Evolutionary conservation across 2,113 vertebrate species (phyloP), one percentile per base, ranked within the genome.

Genomic region (Mesembrinibis cayennensis): DNA sequence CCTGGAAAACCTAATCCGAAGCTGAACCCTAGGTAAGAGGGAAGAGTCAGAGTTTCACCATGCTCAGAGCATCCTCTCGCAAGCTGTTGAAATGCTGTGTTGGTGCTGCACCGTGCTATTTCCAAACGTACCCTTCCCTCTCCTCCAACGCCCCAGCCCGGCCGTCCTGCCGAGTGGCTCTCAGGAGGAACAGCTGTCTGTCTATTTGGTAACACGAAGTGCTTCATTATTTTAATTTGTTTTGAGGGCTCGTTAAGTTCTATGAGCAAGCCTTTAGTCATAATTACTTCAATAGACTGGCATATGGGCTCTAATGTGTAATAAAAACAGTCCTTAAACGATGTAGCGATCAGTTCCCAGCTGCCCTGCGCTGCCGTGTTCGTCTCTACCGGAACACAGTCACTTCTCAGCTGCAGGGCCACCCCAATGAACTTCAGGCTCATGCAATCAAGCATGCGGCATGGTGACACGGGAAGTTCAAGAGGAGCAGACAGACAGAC

Each of bases 181-280:
- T 92, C 22, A 0, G 77, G 82, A 96, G 69, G 74, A 87, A 90
- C 86, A 94, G 86, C 81, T 92, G 80, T 38, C 82, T 76, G 90
- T 77, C 96, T 96, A 32, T 87, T 93, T 84, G 89, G 72, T 72
- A 95, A 89, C 50, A 50, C 0, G 0, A 84, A 91, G 61, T 62
- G 66, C 67, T 95, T 95, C 81, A 87, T 95, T 91, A 92, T 69
- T 95, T 96, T 96, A 77, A 96, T 96, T 95, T 95, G 89, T 95
- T 97, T 94, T 87, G 81, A 95, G 87, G 91, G 84, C 93, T 97
- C 6, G 5, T 92, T 97, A 89, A 87, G 61, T 85, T 87, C 86
- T 82, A 5, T 93, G 94, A 97, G 87, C 91, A 95, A 96, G 82
- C 82, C 77, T 94, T 95, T 94, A 97, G 91, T 95, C 91, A 95